Evolutionary conservation across 37 sponge, comb jelly and placozoan species (phyloP).

Genomic region (Spongilla lacustris): DNA sequence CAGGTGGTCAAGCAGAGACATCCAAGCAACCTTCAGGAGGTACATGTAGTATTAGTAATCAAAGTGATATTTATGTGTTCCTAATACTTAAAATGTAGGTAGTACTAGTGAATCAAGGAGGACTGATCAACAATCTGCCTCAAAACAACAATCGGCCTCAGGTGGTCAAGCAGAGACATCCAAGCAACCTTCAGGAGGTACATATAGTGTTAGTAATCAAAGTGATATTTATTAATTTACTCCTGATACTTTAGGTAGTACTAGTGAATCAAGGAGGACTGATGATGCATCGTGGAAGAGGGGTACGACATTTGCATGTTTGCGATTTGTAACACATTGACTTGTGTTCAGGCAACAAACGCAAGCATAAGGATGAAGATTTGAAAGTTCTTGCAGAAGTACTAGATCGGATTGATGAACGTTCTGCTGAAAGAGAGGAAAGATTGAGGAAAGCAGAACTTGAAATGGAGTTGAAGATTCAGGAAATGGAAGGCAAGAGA

Average conservation of each 20-base stretch:
- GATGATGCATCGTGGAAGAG: neutral
- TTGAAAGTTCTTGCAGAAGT: neutral
- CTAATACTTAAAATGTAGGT: too few species aligned
- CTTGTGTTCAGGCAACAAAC: neutral
- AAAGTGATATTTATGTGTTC: too few species aligned
- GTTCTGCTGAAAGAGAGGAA: neutral
- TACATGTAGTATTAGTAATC: too few species aligned
- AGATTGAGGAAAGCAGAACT: neutral
- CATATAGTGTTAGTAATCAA: too few species aligned
- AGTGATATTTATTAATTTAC: too few species aligned
- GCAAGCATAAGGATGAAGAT: neutral
- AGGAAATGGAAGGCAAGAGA: too few species aligned
- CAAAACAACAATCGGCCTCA: neutral
- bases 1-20: too few species aligned
- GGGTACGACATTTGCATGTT: neutral
- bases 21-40: too few species aligned
- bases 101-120: neutral
- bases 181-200: too few species aligned
- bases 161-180: too few species aligned
- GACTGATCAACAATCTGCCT: neutral
- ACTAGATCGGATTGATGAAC: neutral
- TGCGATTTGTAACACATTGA: neutral
- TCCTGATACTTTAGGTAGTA: too few species aligned
- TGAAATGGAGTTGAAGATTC: too few species aligned
- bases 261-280: neutral